phyloP scores from a whole-genome alignment of 37 sponge, comb jelly and placozoan genomes.

The Amphimedon queenslandica region DNA sequence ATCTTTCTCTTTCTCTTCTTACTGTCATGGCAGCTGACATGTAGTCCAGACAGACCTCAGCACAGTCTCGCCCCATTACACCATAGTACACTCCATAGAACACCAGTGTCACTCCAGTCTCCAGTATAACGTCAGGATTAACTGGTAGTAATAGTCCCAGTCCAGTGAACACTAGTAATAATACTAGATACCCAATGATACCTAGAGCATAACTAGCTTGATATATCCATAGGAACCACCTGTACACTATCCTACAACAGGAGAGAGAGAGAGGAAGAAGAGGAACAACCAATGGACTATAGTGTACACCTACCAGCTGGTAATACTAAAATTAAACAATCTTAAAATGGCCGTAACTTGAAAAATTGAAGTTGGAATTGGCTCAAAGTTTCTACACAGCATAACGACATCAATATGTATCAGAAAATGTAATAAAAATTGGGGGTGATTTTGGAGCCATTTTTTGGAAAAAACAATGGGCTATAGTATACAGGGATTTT shows the following conservation, averaged over 20 bases:
- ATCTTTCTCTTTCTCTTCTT: constrained; percentile 6
- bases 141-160: constrained; percentile 54
- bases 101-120: constrained; percentile 60
- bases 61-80: constrained; percentile 92
- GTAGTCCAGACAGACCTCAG: constrained; percentile 93
- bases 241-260: constrained; percentile 95
- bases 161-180: constrained; percentile 79
- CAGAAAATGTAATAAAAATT: no score
- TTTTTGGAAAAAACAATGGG: no score
- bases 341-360: no score
- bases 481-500: no score
- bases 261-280: no score
- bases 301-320: no score
- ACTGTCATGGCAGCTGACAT: constrained; percentile 91
- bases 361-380: no score
- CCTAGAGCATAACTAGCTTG: constrained; percentile 77
- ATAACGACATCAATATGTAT: no score
- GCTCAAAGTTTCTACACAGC: no score
- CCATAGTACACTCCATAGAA: constrained; percentile 99
- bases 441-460: no score
- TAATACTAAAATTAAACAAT: no score
- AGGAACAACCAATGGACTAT: no score
- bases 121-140: constrained; percentile 54
- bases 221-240: constrained; percentile 93
- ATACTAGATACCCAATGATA: constrained; percentile 80